A percentile compares a stretch with the other conserved stretches of the same genome.
Conservation (phyloP, 2,113 vertebrate species). For the Toxotes chatareus region DNA sequence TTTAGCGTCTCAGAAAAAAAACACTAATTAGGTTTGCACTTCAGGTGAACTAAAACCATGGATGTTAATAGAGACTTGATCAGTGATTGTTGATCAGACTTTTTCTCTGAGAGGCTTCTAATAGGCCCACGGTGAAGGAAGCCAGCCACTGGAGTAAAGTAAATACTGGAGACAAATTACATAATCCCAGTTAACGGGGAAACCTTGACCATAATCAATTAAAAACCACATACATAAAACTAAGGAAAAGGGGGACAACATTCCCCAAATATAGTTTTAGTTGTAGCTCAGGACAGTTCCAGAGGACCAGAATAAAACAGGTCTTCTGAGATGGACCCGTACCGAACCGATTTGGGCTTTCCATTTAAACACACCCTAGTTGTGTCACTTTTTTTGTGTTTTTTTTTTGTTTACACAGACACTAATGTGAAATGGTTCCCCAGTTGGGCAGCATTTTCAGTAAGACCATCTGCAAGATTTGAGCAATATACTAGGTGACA, state of each 20-base stretch:
- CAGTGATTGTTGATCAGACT: neutral
- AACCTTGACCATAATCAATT: neutral
- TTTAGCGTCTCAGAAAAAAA: conserved; percentile 7
- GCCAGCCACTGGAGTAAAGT: neutral
- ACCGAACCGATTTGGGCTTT: neutral
- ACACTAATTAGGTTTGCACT: neutral
- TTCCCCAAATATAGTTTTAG: neutral
- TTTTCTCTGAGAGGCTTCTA: conserved; percentile 10
- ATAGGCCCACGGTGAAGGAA: neutral
- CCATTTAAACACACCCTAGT: neutral
- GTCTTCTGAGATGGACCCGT: neutral
- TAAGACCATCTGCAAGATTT: neutral
- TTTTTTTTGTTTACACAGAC: neutral
- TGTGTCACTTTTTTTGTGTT: neutral
- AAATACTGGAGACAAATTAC: neutral
- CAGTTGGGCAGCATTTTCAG: neutral
- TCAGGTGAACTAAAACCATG: neutral
- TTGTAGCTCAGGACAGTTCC: neutral
- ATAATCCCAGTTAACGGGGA: neutral
- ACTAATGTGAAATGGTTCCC: no score
- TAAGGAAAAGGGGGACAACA: neutral
- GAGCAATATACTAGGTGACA: neutral
- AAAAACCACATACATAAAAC: neutral
- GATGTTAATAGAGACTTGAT: conserved; percentile 12
- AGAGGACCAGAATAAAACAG: neutral